Conservation (phyloP, 2,797 vertebrate species). For the Spinus pinus region DNA sequence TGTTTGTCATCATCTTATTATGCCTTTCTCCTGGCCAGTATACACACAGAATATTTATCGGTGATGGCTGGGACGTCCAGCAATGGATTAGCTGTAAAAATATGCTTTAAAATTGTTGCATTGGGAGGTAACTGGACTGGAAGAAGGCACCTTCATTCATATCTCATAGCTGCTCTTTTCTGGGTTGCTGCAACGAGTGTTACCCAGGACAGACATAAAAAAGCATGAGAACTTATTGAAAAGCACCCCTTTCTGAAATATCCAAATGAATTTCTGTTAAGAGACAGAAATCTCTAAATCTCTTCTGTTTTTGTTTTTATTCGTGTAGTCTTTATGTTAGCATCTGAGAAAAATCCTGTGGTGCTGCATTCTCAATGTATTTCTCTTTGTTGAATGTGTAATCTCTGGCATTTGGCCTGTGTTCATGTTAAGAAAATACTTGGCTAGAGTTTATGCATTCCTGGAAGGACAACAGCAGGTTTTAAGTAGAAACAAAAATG, state of each 20-base stretch:
- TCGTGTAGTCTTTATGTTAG: neutral
- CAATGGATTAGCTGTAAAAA: neutral
- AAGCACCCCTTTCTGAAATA: neutral
- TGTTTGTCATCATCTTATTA: neutral
- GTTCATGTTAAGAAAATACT: conserved; percentile 20
- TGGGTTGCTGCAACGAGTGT: neutral
- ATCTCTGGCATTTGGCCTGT: neutral
- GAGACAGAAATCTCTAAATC: neutral
- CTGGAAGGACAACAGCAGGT: conserved; percentile 24
- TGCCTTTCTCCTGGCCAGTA: neutral
- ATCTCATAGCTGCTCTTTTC: neutral
- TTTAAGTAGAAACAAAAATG: conserved; percentile 20
- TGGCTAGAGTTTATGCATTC: neutral
- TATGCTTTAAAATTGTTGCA: neutral
- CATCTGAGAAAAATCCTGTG: neutral
- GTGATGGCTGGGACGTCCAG: neutral
- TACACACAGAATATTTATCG: neutral
- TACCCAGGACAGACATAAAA: neutral
- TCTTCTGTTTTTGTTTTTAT: neutral
- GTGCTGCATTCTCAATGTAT: neutral
- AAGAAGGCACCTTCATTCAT: neutral
- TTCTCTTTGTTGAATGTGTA: neutral
- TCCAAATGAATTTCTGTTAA: neutral
- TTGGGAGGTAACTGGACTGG: neutral
- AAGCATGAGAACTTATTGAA: neutral